These are phyloP conservation scores for Scaptomyza montana DNA, from an alignment of 1,140 invertebrate genomes.

Conservation along the genomic window DNA sequence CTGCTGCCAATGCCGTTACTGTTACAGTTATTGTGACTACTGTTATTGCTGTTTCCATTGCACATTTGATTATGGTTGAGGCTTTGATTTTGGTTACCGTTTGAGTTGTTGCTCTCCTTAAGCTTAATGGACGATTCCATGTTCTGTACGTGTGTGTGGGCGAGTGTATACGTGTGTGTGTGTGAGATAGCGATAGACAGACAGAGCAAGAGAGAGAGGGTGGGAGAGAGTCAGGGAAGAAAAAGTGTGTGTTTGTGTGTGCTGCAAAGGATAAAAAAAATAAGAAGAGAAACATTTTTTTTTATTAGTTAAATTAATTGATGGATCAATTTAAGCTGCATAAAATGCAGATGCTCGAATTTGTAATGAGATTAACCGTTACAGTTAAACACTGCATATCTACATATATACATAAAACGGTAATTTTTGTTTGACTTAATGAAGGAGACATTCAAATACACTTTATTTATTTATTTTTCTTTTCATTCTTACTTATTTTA, in stretches of 20 bases:
- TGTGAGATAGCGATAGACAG: slow-evolving; percentile 12
- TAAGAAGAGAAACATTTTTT: neutral
- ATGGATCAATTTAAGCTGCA: slow-evolving; percentile 1
- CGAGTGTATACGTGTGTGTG: slow-evolving; percentile 3
- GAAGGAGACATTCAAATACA: too few relatives aligned
- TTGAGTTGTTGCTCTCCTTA: slow-evolving; percentile 64
- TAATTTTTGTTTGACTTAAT: too few relatives aligned
- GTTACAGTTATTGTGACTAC: slow-evolving; percentile 6
- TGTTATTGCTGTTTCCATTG: slow-evolving; percentile 38
- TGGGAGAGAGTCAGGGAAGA: neutral
- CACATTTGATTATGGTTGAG: slow-evolving; percentile 29
- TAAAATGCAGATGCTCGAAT: neutral
- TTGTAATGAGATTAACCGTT: neutral
- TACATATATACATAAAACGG: neutral
- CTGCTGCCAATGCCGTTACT: slow-evolving; percentile 19
- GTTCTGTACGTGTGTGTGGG: slow-evolving; percentile 42
- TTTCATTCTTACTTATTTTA: too few relatives aligned
- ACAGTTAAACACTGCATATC: neutral
- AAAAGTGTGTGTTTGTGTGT: slow-evolving; percentile 8
- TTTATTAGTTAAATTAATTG: slow-evolving; percentile 14
- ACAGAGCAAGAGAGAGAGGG: neutral
- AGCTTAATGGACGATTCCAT: slow-evolving; percentile 80
- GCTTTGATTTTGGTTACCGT: slow-evolving; percentile 34
- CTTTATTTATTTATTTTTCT: too few relatives aligned
- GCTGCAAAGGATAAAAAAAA: slow-evolving; percentile 26